Conservation (phyloP, 2,888 invertebrate genomes). For the Morinoia aosen region DNA sequence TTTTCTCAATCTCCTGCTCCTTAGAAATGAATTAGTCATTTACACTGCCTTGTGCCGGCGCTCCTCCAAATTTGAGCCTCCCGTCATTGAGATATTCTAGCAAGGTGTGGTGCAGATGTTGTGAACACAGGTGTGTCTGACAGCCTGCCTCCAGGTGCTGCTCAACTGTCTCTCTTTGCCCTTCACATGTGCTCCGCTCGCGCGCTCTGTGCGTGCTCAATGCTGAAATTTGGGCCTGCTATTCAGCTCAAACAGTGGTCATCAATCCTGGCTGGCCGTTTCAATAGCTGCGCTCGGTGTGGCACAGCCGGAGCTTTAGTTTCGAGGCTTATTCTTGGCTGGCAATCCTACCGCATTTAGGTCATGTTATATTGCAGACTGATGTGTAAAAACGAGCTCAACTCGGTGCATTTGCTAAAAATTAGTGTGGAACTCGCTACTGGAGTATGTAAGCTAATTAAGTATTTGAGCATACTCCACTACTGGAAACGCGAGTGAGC, state of each 20-base stretch:
- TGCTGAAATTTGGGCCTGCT: neutral
- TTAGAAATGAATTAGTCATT: no score
- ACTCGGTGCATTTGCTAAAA: neutral
- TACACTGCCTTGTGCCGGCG: neutral
- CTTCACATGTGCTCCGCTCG: neutral
- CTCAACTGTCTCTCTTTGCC: neutral
- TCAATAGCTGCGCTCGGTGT: neutral
- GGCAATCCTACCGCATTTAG: neutral
- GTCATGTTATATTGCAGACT: neutral
- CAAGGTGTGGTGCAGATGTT: neutral
- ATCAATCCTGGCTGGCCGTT: neutral
- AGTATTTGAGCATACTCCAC: no score
- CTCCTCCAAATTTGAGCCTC: neutral
- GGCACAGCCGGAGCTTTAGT: neutral
- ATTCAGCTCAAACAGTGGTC: neutral
- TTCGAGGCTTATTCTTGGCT: no score
- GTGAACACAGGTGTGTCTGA: neutral
- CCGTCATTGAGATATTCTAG: neutral
- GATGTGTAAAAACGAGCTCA: neutral
- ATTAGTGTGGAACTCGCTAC: no score
- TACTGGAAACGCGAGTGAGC: no score
- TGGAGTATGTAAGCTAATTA: no score
- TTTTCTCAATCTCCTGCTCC: no score
- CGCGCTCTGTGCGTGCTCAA: neutral
- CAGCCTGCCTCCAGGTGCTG: neutral